These are phyloP conservation scores for Fopius arisanus DNA, from an alignment of 1,140 invertebrate species.

Conservation along the genomic window DNA sequence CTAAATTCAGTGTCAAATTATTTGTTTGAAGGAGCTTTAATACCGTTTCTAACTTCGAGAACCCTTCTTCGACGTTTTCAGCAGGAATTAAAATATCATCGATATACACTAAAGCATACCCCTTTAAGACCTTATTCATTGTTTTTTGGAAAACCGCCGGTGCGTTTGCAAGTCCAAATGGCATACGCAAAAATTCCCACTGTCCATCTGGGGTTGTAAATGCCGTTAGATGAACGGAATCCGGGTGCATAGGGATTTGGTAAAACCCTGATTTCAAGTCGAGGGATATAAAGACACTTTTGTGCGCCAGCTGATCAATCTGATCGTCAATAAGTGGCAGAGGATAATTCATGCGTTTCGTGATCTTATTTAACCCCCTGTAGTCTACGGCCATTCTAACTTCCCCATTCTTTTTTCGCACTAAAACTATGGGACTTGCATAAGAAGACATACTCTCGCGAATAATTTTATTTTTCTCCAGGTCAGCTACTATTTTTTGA, in stretches of 20 bases:
- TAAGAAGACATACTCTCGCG: background rate
- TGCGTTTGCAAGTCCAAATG: constrained; percentile 42
- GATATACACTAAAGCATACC: constrained; percentile 34
- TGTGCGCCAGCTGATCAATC: constrained; percentile 33
- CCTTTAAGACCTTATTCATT: constrained; percentile 39
- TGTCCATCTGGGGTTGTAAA: constrained; percentile 39
- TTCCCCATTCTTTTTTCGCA: background rate
- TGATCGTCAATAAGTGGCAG: constrained; percentile 11
- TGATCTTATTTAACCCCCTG: background rate
- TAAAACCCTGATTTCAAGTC: constrained; percentile 42
- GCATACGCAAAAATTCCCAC: constrained; percentile 43
- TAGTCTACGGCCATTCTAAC: background rate
- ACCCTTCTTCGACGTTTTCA: constrained; percentile 22
- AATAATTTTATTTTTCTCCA: background rate
- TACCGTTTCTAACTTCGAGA: constrained; percentile 28
- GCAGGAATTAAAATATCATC: constrained; percentile 43
- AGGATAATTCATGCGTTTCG: background rate
- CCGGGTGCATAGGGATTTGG: constrained; percentile 32
- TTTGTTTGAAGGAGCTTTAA: constrained; percentile 24
- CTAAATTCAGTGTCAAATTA: constrained; percentile 30
- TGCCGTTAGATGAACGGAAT: constrained; percentile 23
- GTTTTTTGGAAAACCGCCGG: constrained; percentile 38
- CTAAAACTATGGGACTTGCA: background rate
- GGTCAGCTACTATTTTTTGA: background rate
- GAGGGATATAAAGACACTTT: constrained; percentile 40